Percentiles rank a stretch among this genome's conserved stretches.
These are phyloP conservation scores for Zeus faber DNA, from an alignment of 2,113 vertebrate genomes.

Conservation along the genomic window DNA sequence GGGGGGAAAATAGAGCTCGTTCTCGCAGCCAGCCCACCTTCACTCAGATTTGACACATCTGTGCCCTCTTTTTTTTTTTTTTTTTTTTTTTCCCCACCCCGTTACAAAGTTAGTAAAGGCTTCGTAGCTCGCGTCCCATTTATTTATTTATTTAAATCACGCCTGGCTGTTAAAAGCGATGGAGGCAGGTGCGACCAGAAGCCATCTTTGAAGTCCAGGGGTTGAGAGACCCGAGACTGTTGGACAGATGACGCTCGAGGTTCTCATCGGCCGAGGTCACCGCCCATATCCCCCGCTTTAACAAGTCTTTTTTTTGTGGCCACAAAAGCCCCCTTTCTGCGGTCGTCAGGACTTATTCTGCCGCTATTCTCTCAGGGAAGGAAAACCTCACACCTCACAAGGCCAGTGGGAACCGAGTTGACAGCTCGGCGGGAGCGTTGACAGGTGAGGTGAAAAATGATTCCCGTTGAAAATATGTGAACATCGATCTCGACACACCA, in stretches of 20 bases:
- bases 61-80: too few species aligned
- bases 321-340: conserved; percentile 33
- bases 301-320: conserved; percentile 17
- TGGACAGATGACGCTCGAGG: conserved; percentile 30
- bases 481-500: background rate
- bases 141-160: too few species aligned
- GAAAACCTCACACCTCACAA: conserved; percentile 19
- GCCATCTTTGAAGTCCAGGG: background rate
- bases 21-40: conserved; percentile 12
- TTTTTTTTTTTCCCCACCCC: too few species aligned
- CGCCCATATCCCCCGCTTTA: conserved; percentile 14
- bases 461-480: conserved; percentile 4
- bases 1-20: conserved; percentile 20
- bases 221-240: conserved; percentile 22
- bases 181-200: background rate
- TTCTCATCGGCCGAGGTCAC: conserved; percentile 7
- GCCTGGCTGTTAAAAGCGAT: background rate
- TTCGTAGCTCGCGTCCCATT: too few species aligned
- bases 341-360: conserved; percentile 32
- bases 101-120: background rate
- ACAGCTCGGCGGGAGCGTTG: conserved; percentile 24
- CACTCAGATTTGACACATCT: too few species aligned
- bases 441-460: conserved; percentile 17
- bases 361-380: conserved; percentile 18
- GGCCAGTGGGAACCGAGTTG: conserved; percentile 14